Evolutionary conservation across 1,140 invertebrate species (phyloP).

Genomic region (Neodiprion virginianus): DNA sequence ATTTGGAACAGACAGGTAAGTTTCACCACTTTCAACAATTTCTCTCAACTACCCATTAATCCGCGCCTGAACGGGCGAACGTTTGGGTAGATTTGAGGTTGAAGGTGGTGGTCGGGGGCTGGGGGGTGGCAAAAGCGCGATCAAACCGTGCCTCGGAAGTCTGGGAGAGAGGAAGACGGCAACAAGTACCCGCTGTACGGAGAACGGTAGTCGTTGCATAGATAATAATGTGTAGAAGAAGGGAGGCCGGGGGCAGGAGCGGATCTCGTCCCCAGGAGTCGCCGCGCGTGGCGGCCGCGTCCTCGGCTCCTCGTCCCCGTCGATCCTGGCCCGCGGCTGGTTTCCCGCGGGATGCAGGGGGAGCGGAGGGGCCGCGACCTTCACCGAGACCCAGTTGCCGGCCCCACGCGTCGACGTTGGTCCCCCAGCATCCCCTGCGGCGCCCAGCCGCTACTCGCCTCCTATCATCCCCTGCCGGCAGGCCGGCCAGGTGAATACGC

Average conservation of each 20-base stretch:
- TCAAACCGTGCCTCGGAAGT: no score
- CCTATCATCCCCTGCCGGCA: conserved; percentile 10
- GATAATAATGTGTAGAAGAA: neutral
- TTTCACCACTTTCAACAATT: no score
- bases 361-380: conserved; percentile 48
- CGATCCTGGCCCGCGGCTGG: neutral
- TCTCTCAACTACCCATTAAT: no score
- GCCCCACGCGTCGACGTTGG: conserved; percentile 56
- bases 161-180: no score
- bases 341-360: conserved; percentile 5
- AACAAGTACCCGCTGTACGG: no score
- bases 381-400: conserved; percentile 61
- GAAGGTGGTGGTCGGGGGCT: no score
- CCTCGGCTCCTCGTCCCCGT: neutral
- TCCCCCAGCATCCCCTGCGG: conserved; percentile 45
- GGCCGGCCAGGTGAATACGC: no score
- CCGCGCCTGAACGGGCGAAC: no score
- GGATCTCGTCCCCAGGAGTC: neutral
- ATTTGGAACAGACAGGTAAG: no score
- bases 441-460: conserved; percentile 39
- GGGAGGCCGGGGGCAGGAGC: neutral
- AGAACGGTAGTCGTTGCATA: no score
- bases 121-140: no score
- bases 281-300: neutral
- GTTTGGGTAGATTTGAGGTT: no score